Conservation (phyloP, 1,140 invertebrate genomes). For the Spodoptera frugiperda region DNA sequence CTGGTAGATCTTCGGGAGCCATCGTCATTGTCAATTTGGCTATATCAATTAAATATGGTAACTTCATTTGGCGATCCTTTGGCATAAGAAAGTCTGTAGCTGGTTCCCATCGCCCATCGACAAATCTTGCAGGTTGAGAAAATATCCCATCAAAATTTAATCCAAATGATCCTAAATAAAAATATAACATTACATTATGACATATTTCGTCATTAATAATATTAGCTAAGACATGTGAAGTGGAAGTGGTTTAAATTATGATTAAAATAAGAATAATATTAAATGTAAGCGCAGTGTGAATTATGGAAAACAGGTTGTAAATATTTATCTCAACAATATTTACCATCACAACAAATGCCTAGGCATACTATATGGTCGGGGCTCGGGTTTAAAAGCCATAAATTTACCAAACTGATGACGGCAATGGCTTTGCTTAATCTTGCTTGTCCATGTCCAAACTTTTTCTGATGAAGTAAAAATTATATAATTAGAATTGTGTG, state of each 20-base stretch:
- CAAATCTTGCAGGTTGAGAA: conserved; percentile 82
- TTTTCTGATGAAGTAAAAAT: conserved; percentile 27
- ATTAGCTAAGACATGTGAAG: not conserved
- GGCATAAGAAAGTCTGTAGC: conserved; percentile 73
- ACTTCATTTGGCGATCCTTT: conserved; percentile 68
- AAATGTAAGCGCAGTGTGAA: no score
- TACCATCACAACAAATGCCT: conserved; percentile 83
- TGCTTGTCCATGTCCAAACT: not conserved
- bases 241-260: no score
- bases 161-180: conserved; percentile 78
- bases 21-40: conserved; percentile 66
- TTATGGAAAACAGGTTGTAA: no score
- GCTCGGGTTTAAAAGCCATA: conserved; percentile 77
- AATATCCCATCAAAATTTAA: conserved; percentile 79
- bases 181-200: conserved; percentile 16
- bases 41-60: conserved; percentile 72
- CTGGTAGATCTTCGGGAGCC: conserved; percentile 64
- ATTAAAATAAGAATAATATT: no score
- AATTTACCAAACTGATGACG: conserved; percentile 73
- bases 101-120: conserved; percentile 77
- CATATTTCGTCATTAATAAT: not conserved
- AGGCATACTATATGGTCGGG: conserved; percentile 76
- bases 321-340: conserved; percentile 23
- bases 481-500: not conserved
- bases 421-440: conserved; percentile 74